Evolutionary conservation across 2,888 invertebrate genomes (phyloP).

Genomic region (Rhingia campestris): DNA sequence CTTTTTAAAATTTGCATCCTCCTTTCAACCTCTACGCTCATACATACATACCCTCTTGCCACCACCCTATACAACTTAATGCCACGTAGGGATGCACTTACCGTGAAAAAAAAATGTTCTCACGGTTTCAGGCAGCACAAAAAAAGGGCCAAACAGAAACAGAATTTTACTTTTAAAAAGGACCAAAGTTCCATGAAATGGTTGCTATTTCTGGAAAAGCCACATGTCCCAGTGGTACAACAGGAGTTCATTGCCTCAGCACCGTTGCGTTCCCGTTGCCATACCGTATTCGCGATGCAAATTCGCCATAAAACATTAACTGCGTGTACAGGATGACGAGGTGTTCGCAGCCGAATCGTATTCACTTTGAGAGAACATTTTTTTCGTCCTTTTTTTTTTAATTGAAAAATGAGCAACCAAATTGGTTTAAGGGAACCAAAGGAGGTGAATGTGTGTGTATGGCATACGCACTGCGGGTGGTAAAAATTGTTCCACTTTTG

Average conservation of each 20-base stretch:
- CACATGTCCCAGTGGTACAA: constrained; percentile 51
- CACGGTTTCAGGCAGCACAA: constrained; percentile 42
- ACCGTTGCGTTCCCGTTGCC: constrained; percentile 9
- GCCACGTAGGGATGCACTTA: constrained; percentile 61
- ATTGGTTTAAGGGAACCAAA: constrained; percentile 52
- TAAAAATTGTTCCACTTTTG: constrained; percentile 13
- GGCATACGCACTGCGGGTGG: constrained; percentile 57
- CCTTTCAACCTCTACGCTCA: constrained; percentile 1
- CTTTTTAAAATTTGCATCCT: constrained; percentile 48
- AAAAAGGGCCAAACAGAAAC: no score
- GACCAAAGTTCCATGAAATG: constrained; percentile 52
- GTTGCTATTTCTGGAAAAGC: constrained; percentile 46
- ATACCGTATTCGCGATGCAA: no score
- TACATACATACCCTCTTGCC: not conserved
- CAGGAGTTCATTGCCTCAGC: constrained; percentile 54
- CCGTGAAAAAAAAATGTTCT: constrained; percentile 54
- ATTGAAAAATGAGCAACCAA: constrained; percentile 65
- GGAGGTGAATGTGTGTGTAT: not conserved
- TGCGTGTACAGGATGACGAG: constrained; percentile 15
- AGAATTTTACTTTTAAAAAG: constrained; percentile 59
- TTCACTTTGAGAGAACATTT: constrained; percentile 37
- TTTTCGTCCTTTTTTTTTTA: no score
- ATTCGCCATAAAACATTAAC: constrained; percentile 48
- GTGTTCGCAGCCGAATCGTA: constrained; percentile 21
- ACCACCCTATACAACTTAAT: constrained; percentile 36